Base-by-base conservation (phyloP, 2,888 invertebrate genomes). In the Osmoderma eremita region DNA sequence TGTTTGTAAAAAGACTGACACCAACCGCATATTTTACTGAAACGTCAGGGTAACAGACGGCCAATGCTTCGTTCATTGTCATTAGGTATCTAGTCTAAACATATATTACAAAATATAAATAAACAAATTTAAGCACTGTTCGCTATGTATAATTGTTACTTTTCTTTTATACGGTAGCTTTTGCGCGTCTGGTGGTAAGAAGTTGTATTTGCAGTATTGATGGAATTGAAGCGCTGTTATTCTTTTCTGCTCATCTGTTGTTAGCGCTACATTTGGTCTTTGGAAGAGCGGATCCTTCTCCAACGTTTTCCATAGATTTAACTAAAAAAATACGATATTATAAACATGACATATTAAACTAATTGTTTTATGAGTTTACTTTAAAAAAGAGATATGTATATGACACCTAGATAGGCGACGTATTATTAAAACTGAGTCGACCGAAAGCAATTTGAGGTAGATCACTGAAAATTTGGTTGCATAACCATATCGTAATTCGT, bases 241-340 rank as follows among this genome's bases (percentile, higher is more conserved):
- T 42, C 89, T 85, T 78, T 92, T 92, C 79, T 90, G 89, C 77
- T 95, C 91, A 71, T 93, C 91, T 30, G 90, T 82, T 0, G 88
- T 83, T 0, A 87, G 87, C 0, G 89, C 88, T 13, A 84, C 83
- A 30, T 84, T 82, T 6, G 86, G 84, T 74, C 89, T 88, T 6
- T 90, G 87, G 78, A 94, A 96, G 10, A 94, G 80, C 0, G 93
- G 92, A 79, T 96, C 95, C 62, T 86, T 88, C 77, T 93, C 91
- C 75, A 95, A 78, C 0, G 89, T 87, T 13, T 87, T 86, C 92
- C 92, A 94, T 76, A 95, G 85, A 79, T 89, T 88, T 80, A 91
- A 87, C 94, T 94, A 76, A 6, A 83, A 83, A 70, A 50, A 48
- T n/a, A n/a, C n/a, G n/a, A n/a, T n/a, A n/a, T n/a, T n/a, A n/a